These are phyloP conservation scores for Perizoma flavofasciatum DNA, from an alignment of 2,888 invertebrate species.

Conservation along the genomic window DNA sequence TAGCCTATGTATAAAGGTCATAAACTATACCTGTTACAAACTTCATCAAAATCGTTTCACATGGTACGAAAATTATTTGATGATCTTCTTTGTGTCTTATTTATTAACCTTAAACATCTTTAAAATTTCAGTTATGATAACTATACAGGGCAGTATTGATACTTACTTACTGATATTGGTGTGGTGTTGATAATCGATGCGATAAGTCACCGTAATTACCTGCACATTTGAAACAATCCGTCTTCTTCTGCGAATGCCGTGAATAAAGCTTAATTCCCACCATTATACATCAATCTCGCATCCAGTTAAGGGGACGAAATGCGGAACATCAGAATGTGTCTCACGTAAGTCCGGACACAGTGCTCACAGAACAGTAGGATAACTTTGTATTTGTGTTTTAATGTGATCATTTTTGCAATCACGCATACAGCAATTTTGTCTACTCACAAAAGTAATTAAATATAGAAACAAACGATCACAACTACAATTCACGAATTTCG, in stretches of 20 bases:
- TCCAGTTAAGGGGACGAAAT: slow-evolving; percentile 59
- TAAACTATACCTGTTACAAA: too few species aligned
- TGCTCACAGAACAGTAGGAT: neutral
- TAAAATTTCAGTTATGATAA: too few species aligned
- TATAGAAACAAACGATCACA: too few species aligned
- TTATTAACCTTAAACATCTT: too few species aligned
- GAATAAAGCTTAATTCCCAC: slow-evolving; percentile 61
- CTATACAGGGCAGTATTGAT: neutral
- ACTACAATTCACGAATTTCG: too few species aligned
- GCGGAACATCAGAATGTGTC: slow-evolving; percentile 71
- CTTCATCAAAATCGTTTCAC: too few species aligned
- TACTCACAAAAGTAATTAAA: too few species aligned
- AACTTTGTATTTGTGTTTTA: neutral
- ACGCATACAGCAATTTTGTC: too few species aligned
- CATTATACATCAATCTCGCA: slow-evolving; percentile 75
- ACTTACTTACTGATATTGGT: neutral
- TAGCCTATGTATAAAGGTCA: too few species aligned
- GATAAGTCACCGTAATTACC: slow-evolving; percentile 36
- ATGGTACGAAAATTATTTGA: too few species aligned
- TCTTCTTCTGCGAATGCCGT: slow-evolving; percentile 34
- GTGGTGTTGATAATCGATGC: slow-evolving; percentile 6
- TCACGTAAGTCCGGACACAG: slow-evolving; percentile 54
- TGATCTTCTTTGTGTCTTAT: too few species aligned
- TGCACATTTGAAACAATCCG: slow-evolving; percentile 43
- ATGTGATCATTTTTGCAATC: too few species aligned